These are phyloP conservation scores for Microplitis demolitor DNA, from an alignment of 1,140 invertebrate genomes.

Conservation along the genomic window DNA sequence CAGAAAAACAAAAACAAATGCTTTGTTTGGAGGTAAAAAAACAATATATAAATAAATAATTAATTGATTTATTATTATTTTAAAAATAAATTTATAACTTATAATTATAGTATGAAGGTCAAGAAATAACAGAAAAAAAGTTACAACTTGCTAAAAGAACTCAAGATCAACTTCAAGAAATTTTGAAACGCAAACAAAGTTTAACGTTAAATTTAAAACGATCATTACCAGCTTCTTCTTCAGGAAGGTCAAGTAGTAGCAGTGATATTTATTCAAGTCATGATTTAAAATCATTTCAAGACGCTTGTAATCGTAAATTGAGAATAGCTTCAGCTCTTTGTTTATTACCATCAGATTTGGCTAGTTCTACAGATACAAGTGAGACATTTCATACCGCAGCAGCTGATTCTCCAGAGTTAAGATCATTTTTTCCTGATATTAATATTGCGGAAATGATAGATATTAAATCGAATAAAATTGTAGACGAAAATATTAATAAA, in stretches of 20 bases:
- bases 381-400: constrained; percentile 78
- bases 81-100: background rate
- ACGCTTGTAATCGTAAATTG: constrained; percentile 49
- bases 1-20: constrained; percentile 57
- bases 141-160: constrained; percentile 57
- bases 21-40: constrained; percentile 48
- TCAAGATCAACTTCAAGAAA: constrained; percentile 60
- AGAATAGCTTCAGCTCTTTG: constrained; percentile 51
- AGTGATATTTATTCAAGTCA: constrained; percentile 47
- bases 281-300: constrained; percentile 41
- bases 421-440: constrained; percentile 33
- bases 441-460: background rate
- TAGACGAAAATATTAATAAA: constrained; percentile 30
- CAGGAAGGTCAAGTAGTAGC: constrained; percentile 37
- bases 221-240: constrained; percentile 46
- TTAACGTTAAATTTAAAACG: constrained; percentile 55
- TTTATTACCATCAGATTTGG: constrained; percentile 44
- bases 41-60: constrained; percentile 9
- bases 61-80: background rate
- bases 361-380: constrained; percentile 62
- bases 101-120: constrained; percentile 41
- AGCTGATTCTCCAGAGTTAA: constrained; percentile 51
- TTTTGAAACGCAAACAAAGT: constrained; percentile 56
- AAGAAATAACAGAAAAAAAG: constrained; percentile 56
- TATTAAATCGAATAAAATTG: background rate